Evolutionary conservation across 2,113 vertebrate species (phyloP).

Genomic region (Malaclemys terrapin): DNA sequence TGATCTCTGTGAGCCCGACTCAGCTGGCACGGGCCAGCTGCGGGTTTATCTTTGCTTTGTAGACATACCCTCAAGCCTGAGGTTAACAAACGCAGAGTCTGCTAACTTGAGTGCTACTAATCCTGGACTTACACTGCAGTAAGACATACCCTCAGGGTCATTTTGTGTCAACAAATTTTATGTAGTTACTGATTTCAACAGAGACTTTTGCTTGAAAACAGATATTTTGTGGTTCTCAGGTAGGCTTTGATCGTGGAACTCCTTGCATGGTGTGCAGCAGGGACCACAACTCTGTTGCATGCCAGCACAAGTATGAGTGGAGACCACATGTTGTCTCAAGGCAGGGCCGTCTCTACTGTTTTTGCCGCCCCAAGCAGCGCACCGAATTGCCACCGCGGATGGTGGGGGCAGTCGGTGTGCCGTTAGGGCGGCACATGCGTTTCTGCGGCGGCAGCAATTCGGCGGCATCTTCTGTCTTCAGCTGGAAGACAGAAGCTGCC

Average conservation of each 20-base stretch:
- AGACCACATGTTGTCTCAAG: neutral
- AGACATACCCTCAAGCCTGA: neutral
- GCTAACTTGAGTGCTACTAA: neutral
- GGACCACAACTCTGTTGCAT: fast-evolving
- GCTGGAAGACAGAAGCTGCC: too few species aligned
- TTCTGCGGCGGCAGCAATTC: too few species aligned
- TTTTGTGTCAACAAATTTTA: neutral
- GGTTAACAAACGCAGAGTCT: neutral
- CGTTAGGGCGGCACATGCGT: too few species aligned
- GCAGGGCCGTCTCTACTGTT: too few species aligned
- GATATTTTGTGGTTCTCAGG: neutral
- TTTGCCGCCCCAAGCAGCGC: too few species aligned
- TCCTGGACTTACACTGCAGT: neutral
- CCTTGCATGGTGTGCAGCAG: neutral
- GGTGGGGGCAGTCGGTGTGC: too few species aligned
- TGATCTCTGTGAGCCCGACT: neutral
- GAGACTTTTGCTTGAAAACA: neutral
- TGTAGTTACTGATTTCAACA: neutral
- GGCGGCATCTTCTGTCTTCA: too few species aligned
- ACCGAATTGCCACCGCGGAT: too few species aligned
- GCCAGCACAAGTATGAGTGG: neutral
- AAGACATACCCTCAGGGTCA: neutral
- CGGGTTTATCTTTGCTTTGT: neutral
- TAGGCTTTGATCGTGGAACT: neutral
- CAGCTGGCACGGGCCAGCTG: neutral